phyloP scores from a whole-genome alignment of 2,113 vertebrate species.

The Sinocyclocheilus anshuiensis region DNA sequence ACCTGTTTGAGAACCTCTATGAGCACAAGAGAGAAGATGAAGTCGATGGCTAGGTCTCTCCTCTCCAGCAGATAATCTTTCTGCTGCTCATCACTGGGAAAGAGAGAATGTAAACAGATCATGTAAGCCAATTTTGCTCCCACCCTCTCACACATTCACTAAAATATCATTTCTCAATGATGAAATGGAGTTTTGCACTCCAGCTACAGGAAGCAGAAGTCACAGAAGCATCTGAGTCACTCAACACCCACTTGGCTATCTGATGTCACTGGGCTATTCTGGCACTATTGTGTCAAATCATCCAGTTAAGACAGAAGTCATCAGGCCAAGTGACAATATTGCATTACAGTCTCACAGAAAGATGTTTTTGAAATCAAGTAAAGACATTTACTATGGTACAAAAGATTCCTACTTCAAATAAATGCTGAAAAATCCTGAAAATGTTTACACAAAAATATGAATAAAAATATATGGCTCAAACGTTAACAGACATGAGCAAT shows the following conservation, averaged over 20 bases:
- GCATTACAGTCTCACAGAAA: neutral
- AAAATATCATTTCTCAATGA: slow-evolving; percentile 24
- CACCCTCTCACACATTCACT: slow-evolving; percentile 7
- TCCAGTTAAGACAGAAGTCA: neutral
- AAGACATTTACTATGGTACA: too few species aligned
- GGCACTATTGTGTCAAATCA: slow-evolving; percentile 12
- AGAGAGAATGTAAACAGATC: slow-evolving; percentile 28
- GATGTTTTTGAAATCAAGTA: neutral
- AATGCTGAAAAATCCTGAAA: too few species aligned
- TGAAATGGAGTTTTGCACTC: slow-evolving; percentile 19
- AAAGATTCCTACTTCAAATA: too few species aligned
- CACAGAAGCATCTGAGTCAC: neutral
- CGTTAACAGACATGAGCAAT: too few species aligned
- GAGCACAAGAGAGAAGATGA: slow-evolving; percentile 97
- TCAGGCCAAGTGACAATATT: neutral
- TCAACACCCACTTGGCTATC: neutral
- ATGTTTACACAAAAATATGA: too few species aligned
- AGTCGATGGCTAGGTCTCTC: slow-evolving; percentile 96
- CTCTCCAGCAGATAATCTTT: slow-evolving; percentile 97
- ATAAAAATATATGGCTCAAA: too few species aligned
- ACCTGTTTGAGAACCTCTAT: slow-evolving; percentile 99
- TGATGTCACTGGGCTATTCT: slow-evolving; percentile 44
- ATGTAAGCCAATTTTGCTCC: neutral
- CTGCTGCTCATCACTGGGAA: slow-evolving; percentile 92
- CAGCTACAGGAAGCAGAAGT: neutral